Evolutionary conservation across 2,888 invertebrate genomes (phyloP).

Genomic region (Thera obeliscata): DNA sequence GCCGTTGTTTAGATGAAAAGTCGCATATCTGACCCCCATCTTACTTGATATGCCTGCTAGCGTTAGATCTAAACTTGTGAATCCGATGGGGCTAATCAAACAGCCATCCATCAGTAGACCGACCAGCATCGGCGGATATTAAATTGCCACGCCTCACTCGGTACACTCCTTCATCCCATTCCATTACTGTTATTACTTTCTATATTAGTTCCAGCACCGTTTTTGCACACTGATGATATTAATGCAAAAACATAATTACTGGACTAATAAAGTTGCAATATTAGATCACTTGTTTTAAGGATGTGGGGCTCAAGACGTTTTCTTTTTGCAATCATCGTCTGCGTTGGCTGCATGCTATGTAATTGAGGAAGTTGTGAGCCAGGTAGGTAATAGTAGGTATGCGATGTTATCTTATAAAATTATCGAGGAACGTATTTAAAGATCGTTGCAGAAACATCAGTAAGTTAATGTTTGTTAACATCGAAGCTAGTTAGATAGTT

Average conservation of each 20-base stretch:
- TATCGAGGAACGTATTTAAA: conserved; percentile 45
- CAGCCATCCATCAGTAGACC: conserved; percentile 68
- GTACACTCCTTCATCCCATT: conserved; percentile 65
- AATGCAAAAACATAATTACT: conserved; percentile 43
- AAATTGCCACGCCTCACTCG: conserved; percentile 76
- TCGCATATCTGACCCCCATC: conserved; percentile 43
- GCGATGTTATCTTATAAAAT: conserved; percentile 50
- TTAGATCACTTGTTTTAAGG: conserved; percentile 32
- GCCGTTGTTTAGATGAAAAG: conserved; percentile 24
- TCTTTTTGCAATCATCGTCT: conserved; percentile 33
- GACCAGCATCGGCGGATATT: conserved; percentile 71
- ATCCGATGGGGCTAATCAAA: conserved; percentile 69
- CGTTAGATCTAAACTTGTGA: conserved; percentile 56
- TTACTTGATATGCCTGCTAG: conserved; percentile 49
- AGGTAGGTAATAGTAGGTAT: conserved; percentile 45
- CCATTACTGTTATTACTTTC: conserved; percentile 63
- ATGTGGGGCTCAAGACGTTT: conserved; percentile 25
- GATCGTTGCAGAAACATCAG: conserved; percentile 24
- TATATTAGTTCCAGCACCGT: conserved; percentile 46
- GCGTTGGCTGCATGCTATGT: conserved; percentile 38
- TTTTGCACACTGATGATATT: conserved; percentile 43
- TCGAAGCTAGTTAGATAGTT: conserved; percentile 21
- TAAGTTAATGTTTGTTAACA: conserved; percentile 25
- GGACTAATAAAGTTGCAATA: conserved; percentile 34
- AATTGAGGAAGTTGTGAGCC: conserved; percentile 52